These are phyloP conservation scores for Limnephilus rhombicus DNA, from an alignment of 2,888 invertebrate genomes.

Conservation along the genomic window DNA sequence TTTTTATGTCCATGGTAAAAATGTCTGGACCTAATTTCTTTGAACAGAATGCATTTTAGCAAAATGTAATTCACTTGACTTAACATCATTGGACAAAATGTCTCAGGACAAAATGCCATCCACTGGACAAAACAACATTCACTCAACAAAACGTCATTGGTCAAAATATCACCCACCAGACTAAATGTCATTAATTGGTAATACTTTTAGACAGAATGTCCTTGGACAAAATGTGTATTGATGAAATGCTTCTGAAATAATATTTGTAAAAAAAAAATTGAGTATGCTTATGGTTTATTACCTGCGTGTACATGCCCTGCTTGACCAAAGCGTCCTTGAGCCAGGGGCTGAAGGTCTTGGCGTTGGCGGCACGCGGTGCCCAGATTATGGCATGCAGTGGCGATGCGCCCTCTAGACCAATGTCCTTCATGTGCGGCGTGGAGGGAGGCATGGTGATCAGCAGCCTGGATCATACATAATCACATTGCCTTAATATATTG, in stretches of 20 bases:
- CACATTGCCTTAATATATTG: conserved; percentile 12
- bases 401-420: conserved; percentile 82
- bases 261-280: too few species aligned
- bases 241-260: too few species aligned
- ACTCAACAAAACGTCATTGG: too few species aligned
- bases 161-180: too few species aligned
- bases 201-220: not conserved
- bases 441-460: conserved; percentile 93
- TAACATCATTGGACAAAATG: too few species aligned
- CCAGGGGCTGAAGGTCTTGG: conserved; percentile 91
- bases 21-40: too few species aligned
- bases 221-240: not conserved
- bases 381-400: conserved; percentile 91
- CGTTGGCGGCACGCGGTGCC: conserved; percentile 91
- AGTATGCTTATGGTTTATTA: conserved; percentile 62
- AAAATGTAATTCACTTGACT: too few species aligned
- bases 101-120: too few species aligned
- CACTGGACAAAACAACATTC: too few species aligned
- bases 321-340: conserved; percentile 94
- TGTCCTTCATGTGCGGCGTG: conserved; percentile 89
- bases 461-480: conserved; percentile 77
- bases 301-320: conserved; percentile 93
- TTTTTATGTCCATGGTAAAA: too few species aligned
- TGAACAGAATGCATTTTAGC: too few species aligned
- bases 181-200: too few species aligned